These are phyloP conservation scores for Lumbricus terrestris DNA, from an alignment of 2,888 invertebrate species.

Conservation along the genomic window DNA sequence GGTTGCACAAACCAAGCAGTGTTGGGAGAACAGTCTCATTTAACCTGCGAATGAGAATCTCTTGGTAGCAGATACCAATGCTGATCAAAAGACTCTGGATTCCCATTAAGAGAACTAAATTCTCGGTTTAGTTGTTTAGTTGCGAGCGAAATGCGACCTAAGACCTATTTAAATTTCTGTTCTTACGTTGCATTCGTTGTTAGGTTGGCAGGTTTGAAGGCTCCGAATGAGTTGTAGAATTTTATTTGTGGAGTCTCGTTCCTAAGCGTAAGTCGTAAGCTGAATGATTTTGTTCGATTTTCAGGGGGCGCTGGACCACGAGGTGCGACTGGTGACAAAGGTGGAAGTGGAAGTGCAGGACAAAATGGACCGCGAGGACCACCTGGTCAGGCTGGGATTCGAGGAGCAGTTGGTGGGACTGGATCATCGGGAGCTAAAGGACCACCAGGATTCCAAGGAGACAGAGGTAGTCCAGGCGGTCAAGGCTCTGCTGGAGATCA, in stretches of 20 bases:
- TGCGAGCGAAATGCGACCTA: neutral
- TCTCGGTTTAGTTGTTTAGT: neutral
- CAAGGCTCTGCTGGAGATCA: slow-evolving; percentile 6
- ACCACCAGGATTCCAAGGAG: neutral
- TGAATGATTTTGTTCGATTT: neutral
- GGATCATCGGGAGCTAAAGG: slow-evolving; percentile 13
- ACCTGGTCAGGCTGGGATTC: slow-evolving; percentile 20
- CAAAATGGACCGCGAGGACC: slow-evolving; percentile 8
- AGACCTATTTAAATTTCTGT: neutral
- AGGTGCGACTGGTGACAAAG: slow-evolving; percentile 6
- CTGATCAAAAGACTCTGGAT: neutral
- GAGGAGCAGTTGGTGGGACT: slow-evolving; percentile 19
- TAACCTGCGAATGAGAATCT: neutral
- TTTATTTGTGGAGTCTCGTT: neutral
- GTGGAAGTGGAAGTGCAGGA: slow-evolving; percentile 7
- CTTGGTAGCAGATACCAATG: neutral
- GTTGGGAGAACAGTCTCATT: too few relatives aligned
- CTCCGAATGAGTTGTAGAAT: too few relatives aligned
- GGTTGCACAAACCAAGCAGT: too few relatives aligned
- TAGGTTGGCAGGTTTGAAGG: neutral
- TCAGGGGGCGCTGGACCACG: neutral
- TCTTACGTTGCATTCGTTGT: neutral
- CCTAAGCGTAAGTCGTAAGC: neutral
- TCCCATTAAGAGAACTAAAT: neutral
- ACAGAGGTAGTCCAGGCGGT: slow-evolving; percentile 20